These are phyloP conservation scores for Camponotus floridanus DNA, from an alignment of 1,140 invertebrate species.

Conservation along the genomic window DNA sequence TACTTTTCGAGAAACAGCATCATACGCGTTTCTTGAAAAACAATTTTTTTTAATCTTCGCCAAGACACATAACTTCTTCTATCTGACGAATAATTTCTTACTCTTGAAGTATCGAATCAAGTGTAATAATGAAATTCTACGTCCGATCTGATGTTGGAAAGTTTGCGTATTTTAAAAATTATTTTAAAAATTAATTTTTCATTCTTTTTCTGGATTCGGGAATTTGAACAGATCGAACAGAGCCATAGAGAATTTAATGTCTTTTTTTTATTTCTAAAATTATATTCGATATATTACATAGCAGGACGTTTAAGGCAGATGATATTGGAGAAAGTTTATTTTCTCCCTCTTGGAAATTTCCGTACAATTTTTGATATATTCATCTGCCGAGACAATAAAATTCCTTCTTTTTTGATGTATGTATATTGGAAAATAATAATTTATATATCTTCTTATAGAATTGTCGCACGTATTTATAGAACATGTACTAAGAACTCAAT, in stretches of 20 bases:
- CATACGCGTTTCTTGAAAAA: neutral
- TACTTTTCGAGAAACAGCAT: neutral
- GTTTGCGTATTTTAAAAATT: neutral
- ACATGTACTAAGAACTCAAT: conserved; percentile 44
- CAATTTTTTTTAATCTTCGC: neutral
- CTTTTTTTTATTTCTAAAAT: conserved; percentile 73
- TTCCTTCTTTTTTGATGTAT: conserved; percentile 27
- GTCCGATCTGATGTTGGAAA: neutral
- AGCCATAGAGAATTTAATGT: conserved; percentile 47
- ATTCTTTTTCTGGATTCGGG: neutral
- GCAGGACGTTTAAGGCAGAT: conserved; percentile 75
- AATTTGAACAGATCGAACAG: conserved; percentile 2
- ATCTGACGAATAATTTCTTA: neutral
- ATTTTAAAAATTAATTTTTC: neutral
- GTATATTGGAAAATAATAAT: conserved; percentile 61
- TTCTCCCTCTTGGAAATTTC: conserved; percentile 36
- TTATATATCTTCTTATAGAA: conserved; percentile 24
- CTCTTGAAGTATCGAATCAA: neutral
- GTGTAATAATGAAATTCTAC: neutral
- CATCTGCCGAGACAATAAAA: conserved; percentile 38
- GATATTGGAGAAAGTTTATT: conserved; percentile 70
- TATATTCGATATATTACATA: conserved; percentile 79
- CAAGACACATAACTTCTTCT: neutral
- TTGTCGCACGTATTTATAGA: conserved; percentile 44
- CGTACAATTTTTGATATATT: conserved; percentile 25